These are phyloP conservation scores for Gouania willdenowi DNA, from an alignment of 2,797 vertebrate species.

Conservation along the genomic window DNA sequence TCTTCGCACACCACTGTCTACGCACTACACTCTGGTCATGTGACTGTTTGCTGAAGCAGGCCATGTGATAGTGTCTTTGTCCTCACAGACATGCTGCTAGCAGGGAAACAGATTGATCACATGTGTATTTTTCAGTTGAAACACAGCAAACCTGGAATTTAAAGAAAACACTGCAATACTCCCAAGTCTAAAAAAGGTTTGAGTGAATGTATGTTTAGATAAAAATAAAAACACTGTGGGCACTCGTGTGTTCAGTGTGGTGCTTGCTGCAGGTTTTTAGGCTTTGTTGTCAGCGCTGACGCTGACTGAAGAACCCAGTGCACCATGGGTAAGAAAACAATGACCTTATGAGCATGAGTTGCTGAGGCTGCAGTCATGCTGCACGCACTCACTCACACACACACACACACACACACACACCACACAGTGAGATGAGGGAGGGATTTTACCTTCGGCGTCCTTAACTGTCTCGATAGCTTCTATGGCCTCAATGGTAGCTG, in stretches of 20 bases:
- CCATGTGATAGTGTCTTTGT: too few relatives aligned
- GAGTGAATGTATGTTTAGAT: slow-evolving; percentile 7
- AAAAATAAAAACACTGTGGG: slow-evolving; percentile 16
- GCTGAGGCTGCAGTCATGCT: slow-evolving; percentile 49
- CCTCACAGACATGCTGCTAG: slow-evolving; percentile 17
- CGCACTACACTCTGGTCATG: too few relatives aligned
- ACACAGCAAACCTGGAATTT: slow-evolving; percentile 11
- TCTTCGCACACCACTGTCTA: too few relatives aligned
- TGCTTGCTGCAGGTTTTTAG: slow-evolving; percentile 9
- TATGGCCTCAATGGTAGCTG: slow-evolving; percentile 80
- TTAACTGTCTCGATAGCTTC: slow-evolving; percentile 79
- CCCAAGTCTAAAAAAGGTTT: slow-evolving; percentile 10
- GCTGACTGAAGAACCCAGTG: slow-evolving; percentile 56
- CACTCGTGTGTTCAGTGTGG: slow-evolving; percentile 26
- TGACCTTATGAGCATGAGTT: slow-evolving; percentile 53
- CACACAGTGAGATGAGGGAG: slow-evolving; percentile 55
- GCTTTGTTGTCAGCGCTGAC: slow-evolving; percentile 29
- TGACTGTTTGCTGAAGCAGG: slow-evolving; percentile 1
- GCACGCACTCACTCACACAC: slow-evolving; percentile 7
- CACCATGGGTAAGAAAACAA: slow-evolving; percentile 48
- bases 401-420: neutral
- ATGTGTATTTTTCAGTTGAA: slow-evolving; percentile 12
- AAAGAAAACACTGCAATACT: slow-evolving; percentile 16
- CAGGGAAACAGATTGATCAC: slow-evolving; percentile 40
- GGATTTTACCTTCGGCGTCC: slow-evolving; percentile 72